A percentile compares a stretch with the other conserved stretches of the same genome.
phyloP scores from a whole-genome alignment of 2,797 vertebrate species.

The Onychomys torridus region DNA sequence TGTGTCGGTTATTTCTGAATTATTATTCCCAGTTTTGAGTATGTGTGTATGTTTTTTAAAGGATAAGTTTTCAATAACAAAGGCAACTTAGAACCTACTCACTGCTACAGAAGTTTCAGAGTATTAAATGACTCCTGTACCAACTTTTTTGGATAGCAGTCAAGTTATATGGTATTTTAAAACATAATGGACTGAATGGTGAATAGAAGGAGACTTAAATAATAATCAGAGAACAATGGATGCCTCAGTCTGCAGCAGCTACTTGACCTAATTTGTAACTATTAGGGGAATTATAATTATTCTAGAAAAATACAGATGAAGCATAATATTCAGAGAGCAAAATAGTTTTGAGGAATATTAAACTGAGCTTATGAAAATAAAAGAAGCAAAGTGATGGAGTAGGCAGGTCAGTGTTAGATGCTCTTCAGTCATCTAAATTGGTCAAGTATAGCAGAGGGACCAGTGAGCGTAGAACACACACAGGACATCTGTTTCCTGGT shows the following conservation, averaged over 20 bases:
- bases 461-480: conserved; percentile 36
- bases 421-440: conserved; percentile 65
- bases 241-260: conserved; percentile 35
- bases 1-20: conserved; percentile 11
- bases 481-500: background rate
- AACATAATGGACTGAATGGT: conserved; percentile 58
- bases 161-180: conserved; percentile 63
- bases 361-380: conserved; percentile 41
- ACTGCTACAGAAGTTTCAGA: background rate
- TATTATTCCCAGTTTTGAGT: conserved; percentile 43
- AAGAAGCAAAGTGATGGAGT: background rate
- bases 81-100: conserved; percentile 59
- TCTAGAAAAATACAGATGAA: conserved; percentile 52
- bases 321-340: conserved; percentile 28
- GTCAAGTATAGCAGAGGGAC: background rate
- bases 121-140: conserved; percentile 58
- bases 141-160: conserved; percentile 49
- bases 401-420: background rate
- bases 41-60: conserved; percentile 10
- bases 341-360: conserved; percentile 1
- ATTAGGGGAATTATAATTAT: conserved; percentile 61
- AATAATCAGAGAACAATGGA: conserved; percentile 68
- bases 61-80: conserved; percentile 57
- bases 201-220: conserved; percentile 39
- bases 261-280: conserved; percentile 57